Base-by-base conservation (phyloP, 2,797 vertebrate genomes). In the Linurgus olivaceus region DNA sequence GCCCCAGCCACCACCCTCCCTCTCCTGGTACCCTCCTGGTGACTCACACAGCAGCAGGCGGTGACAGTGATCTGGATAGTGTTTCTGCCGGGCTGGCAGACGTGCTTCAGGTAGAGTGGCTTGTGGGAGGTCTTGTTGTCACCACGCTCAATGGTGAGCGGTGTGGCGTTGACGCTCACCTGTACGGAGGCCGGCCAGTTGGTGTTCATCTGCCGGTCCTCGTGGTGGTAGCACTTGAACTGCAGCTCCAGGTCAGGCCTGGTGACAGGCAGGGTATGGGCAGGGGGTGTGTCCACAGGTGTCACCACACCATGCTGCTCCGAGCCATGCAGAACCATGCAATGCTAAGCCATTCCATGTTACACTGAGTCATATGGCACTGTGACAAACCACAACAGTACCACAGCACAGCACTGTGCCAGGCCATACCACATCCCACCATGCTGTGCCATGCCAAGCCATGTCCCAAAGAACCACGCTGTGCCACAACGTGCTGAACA, bases 71-170 rank as follows among this genome's bases (percentile, higher is more conserved):
- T 99, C 98, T 99, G 99, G 72, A 99, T 99, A 54, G 99, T 99
- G 98, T 99, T 99, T 35, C 99, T 98, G 70, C 99, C 99, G 0
- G 99, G 99, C 95, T 99, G 99, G 94, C 99, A 99, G 86, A 99
- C 99, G 0, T 99, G 99, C 95, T 99, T 99, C 94, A 99, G 98
- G 98, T 99, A 98, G 70, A 99, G 97, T 1, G 99, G 99, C 97
- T 99, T 99, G 97, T 99, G 99, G 42, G 99, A 99, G 1, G 99
- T 99, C 98, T 99, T 99, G 98, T 99, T 99, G 98, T 99, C 99
- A 0, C 99, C 99, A 0, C 99, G 98, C 95, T 99, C 99, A 2
- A 99, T 99, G 96, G 98, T 99, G 84, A 99, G 96, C 0, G 99
- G 99, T 0, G 99, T 99, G 65, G 99, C 99, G 0, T 99, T 98